Percentiles rank a stretch among this genome's conserved stretches.
Conservation (phyloP, 2,797 vertebrate genomes). For the Lophotriccus pileatus region DNA sequence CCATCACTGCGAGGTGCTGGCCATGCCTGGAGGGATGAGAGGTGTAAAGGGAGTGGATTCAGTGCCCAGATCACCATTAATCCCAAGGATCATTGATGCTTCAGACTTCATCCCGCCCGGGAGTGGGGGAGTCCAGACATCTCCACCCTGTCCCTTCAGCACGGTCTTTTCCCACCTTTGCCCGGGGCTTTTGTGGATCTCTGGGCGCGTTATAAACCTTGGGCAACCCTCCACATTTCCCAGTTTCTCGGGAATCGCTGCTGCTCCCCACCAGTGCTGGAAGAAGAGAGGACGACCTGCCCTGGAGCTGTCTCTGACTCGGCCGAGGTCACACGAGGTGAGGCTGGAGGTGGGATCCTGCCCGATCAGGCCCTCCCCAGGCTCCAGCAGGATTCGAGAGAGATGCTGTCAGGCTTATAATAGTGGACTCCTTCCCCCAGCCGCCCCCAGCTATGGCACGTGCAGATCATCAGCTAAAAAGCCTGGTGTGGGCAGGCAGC, state of each 20-base stretch:
- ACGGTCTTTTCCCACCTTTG: background rate
- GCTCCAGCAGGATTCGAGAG: background rate
- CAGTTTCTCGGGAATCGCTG: background rate
- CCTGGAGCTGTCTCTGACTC: rapidly evolving
- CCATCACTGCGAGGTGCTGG: background rate
- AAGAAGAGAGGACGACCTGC: background rate
- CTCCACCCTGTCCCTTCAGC: background rate
- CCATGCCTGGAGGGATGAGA: background rate
- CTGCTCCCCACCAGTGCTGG: background rate
- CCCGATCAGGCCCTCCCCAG: background rate
- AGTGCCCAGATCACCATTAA: rapidly evolving
- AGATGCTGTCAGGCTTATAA: background rate
- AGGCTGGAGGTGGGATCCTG: background rate
- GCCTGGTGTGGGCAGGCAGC: constrained; percentile 65
- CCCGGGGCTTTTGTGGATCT: background rate
- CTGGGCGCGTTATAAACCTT: background rate
- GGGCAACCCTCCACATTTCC: background rate
- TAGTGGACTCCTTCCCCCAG: constrained; percentile 42
- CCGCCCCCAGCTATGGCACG: constrained; percentile 25
- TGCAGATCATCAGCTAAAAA: constrained; percentile 59
- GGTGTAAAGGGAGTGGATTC: background rate
- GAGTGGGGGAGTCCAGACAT: background rate
- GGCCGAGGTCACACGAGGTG: background rate
- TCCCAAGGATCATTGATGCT: background rate
- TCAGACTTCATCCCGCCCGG: background rate